These are phyloP conservation scores for Tetramorium parvispinum DNA, from an alignment of 1,140 invertebrate genomes.

Conservation along the genomic window DNA sequence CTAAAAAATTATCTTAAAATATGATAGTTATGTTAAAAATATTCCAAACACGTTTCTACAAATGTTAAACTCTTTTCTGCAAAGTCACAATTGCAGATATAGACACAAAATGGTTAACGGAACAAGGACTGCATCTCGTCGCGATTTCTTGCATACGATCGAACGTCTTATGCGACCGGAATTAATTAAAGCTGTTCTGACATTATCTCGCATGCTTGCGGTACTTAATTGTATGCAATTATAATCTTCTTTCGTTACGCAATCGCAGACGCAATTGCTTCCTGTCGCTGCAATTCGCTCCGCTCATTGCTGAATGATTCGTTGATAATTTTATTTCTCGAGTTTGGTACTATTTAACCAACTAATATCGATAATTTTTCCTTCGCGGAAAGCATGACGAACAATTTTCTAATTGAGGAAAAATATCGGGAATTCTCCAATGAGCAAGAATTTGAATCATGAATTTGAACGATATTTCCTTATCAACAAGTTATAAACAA, in stretches of 20 bases:
- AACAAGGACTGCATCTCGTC: slow-evolving; percentile 23
- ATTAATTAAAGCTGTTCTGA: slow-evolving; percentile 72
- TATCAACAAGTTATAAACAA: no score
- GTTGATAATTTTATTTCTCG: slow-evolving; percentile 19
- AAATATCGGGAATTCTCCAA: background rate
- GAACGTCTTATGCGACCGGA: slow-evolving; percentile 60
- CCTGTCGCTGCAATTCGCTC: slow-evolving; percentile 42
- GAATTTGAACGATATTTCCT: background rate
- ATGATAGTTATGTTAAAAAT: background rate
- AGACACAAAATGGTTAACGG: slow-evolving; percentile 11
- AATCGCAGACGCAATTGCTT: slow-evolving; percentile 74
- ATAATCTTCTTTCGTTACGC: slow-evolving; percentile 70
- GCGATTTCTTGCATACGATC: slow-evolving; percentile 27
- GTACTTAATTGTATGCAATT: slow-evolving; percentile 77
- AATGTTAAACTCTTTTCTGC: background rate
- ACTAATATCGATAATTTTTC: background rate
- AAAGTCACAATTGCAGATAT: background rate
- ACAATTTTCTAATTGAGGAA: background rate
- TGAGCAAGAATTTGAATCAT: background rate
- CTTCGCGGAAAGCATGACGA: background rate
- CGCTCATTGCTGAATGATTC: slow-evolving; percentile 38
- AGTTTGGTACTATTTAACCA: background rate
- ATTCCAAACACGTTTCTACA: background rate
- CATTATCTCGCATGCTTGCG: slow-evolving; percentile 70
- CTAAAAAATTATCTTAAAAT: background rate